These are phyloP conservation scores for Drosophila gunungcola DNA, from an alignment of 1,140 invertebrate species.

Conservation along the genomic window DNA sequence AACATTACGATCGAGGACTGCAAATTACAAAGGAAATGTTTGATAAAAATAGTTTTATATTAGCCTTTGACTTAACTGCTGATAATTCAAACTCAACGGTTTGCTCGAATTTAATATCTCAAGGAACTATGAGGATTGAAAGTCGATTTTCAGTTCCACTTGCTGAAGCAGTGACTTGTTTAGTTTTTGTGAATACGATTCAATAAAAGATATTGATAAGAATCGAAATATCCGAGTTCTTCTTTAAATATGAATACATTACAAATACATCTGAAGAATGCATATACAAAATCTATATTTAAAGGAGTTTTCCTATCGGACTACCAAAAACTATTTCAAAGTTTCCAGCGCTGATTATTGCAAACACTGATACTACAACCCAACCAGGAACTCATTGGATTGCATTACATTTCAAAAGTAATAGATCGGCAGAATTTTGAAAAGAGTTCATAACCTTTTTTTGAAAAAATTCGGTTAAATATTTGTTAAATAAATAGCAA, in stretches of 20 bases:
- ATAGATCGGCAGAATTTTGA: too few relatives aligned
- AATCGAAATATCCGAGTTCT: neutral
- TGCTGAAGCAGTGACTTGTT: neutral
- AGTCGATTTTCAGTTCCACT: neutral
- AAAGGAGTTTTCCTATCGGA: neutral
- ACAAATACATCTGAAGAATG: neutral
- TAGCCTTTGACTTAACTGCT: conserved; percentile 4
- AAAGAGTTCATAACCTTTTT: neutral
- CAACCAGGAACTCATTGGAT: neutral
- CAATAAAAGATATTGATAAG: conserved; percentile 4
- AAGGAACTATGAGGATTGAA: neutral
- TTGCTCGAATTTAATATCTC: conserved; percentile 1
- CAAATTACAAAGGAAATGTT: conserved; percentile 10
- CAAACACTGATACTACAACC: neutral
- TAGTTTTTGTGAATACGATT: neutral
- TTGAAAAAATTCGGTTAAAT: neutral
- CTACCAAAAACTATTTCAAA: neutral
- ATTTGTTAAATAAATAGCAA: neutral
- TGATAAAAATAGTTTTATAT: conserved; percentile 9
- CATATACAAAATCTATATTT: neutral
- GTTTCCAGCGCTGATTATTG: neutral
- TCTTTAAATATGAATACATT: conserved; percentile 2
- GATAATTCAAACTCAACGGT: conserved; percentile 1
- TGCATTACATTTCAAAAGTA: neutral
- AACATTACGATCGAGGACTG: conserved; percentile 8